A percentile compares a stretch with the other conserved stretches of the same genome.
These are phyloP conservation scores for Lampris incognitus DNA, from an alignment of 2,113 vertebrate genomes.

Conservation along the genomic window DNA sequence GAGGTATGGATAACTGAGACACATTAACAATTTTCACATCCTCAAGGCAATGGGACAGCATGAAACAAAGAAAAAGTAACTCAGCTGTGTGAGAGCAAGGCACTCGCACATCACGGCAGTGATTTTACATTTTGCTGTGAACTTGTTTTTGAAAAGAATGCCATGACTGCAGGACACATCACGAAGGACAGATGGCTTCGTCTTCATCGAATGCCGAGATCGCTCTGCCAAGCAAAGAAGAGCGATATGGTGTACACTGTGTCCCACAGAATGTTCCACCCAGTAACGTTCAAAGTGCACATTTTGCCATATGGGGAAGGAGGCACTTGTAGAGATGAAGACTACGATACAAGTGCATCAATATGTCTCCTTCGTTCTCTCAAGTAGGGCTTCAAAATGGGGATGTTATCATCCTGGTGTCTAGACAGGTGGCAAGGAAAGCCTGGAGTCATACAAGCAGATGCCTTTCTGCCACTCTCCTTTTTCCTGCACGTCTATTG, in stretches of 20 bases:
- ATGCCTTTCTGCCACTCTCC: conserved; percentile 34
- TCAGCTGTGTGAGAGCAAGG: conserved; percentile 59
- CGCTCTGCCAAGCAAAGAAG: not conserved
- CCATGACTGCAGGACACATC: conserved; percentile 46
- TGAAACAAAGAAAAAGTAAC: conserved; percentile 55
- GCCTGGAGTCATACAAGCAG: conserved; percentile 47
- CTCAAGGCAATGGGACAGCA: conserved; percentile 45
- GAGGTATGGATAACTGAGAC: conserved; percentile 12
- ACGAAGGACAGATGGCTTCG: conserved; percentile 53
- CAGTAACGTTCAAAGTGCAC: conserved; percentile 40
- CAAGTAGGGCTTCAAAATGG: conserved; percentile 61
- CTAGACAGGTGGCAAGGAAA: conserved; percentile 74
- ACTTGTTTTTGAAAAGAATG: conserved; percentile 71
- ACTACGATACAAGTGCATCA: conserved; percentile 40
- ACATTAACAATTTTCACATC: conserved; percentile 53
- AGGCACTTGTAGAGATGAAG: conserved; percentile 49
- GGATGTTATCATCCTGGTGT: conserved; percentile 70
- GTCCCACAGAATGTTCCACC: conserved; percentile 34
- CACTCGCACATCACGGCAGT: conserved; percentile 56
- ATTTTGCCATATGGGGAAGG: conserved; percentile 13
- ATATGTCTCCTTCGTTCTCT: conserved; percentile 54
- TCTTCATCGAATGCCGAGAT: conserved; percentile 39
- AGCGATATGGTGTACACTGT: conserved; percentile 19
- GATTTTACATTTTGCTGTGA: conserved; percentile 58
- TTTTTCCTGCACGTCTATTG: conserved; percentile 39